Evolutionary conservation across 2,113 vertebrate genomes (phyloP).

Genomic region (Nerophis ophidion): DNA sequence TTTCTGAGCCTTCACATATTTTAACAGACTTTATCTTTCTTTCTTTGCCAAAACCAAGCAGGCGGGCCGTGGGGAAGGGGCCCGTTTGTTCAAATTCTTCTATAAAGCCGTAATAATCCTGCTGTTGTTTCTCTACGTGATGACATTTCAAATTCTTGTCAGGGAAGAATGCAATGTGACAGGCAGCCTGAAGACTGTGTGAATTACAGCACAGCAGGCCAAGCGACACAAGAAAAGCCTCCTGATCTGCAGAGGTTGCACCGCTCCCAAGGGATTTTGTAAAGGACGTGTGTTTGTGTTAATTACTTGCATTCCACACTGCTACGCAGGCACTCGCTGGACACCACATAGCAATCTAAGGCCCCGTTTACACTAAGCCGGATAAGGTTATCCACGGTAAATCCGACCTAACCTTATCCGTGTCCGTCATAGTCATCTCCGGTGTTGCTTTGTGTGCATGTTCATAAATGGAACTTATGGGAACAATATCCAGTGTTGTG

Average conservation of each 20-base stretch:
- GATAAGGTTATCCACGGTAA: background rate
- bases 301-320: background rate
- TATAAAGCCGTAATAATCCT: constrained; percentile 42
- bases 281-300: constrained; percentile 13
- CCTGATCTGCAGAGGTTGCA: constrained; percentile 15
- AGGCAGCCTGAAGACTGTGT: constrained; percentile 38
- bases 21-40: background rate
- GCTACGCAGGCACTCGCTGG: background rate
- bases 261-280: constrained; percentile 18
- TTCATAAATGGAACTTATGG: no score
- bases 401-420: no score
- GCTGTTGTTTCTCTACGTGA: constrained; percentile 49
- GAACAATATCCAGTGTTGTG: no score
- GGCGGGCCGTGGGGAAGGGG: constrained; percentile 13
- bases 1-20: background rate
- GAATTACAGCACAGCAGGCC: constrained; percentile 26
- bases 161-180: constrained; percentile 53
- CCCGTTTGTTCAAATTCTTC: constrained; percentile 35
- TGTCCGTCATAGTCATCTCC: no score
- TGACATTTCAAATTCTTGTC: constrained; percentile 55
- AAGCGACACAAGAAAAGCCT: constrained; percentile 8
- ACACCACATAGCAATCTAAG: background rate
- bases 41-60: constrained; percentile 7
- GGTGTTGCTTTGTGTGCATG: no score
- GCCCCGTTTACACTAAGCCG: background rate